These are phyloP conservation scores for Apostichopus japonicus DNA, from an alignment of 35 echinoderm and acorn worm species.

Conservation along the genomic window DNA sequence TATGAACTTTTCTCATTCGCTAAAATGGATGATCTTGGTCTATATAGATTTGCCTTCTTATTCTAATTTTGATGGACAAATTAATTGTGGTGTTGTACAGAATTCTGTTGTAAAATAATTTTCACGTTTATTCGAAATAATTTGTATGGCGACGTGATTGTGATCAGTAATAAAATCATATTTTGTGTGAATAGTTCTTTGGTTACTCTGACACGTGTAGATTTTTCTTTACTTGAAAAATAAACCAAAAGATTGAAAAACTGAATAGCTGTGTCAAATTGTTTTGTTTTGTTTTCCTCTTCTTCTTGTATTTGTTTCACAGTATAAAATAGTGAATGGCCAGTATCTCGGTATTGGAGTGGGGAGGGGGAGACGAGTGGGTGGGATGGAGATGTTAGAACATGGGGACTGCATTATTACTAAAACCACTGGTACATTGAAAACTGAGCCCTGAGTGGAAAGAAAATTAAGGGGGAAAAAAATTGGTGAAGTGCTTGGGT, in stretches of 20 bases:
- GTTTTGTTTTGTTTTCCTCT: background rate
- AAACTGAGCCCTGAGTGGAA: too few species aligned
- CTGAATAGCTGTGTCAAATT: background rate
- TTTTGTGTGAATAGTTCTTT: conserved; percentile 36
- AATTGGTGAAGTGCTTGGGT: too few species aligned
- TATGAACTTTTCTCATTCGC: background rate
- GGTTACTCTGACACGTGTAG: conserved; percentile 25
- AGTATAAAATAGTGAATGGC: too few species aligned
- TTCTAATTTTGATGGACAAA: conserved; percentile 6
- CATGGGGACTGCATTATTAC: too few species aligned
- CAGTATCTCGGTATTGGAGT: too few species aligned
- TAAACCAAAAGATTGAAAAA: conserved; percentile 3
- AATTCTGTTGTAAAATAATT: conserved; percentile 34
- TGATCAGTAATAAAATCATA: conserved; percentile 26
- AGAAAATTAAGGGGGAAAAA: too few species aligned
- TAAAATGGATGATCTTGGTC: too few species aligned
- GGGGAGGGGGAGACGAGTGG: too few species aligned
- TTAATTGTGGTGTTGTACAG: conserved; percentile 27
- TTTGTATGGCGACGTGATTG: background rate
- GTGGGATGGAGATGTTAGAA: too few species aligned
- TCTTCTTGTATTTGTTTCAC: background rate
- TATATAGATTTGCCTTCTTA: too few species aligned
- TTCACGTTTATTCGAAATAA: conserved; percentile 16
- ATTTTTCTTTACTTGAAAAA: conserved; percentile 42
- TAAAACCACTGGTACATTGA: too few species aligned